These are phyloP conservation scores for Cybosia mesomella DNA, from an alignment of 2,888 invertebrate species.

Conservation along the genomic window DNA sequence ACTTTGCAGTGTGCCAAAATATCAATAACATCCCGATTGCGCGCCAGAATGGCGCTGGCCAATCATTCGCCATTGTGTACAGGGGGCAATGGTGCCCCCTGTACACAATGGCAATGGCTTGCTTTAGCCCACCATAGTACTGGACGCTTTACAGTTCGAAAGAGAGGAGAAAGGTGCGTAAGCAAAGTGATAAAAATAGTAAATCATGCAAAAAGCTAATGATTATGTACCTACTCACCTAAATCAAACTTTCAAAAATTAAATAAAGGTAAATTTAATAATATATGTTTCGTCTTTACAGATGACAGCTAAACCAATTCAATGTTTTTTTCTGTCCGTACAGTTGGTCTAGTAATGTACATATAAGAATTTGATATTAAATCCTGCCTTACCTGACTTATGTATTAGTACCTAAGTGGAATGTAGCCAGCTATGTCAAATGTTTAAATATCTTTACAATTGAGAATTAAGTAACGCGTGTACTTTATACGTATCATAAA, in stretches of 20 bases:
- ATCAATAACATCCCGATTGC: neutral
- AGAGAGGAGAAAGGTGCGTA: no score
- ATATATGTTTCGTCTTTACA: no score
- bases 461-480: slow-evolving; percentile 45
- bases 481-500: slow-evolving; percentile 25
- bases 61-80: no score
- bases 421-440: slow-evolving; percentile 61
- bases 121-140: no score
- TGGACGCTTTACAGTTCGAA: neutral
- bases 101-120: no score
- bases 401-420: slow-evolving; percentile 61
- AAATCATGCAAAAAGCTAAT: no score
- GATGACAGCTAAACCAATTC: no score
- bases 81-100: no score
- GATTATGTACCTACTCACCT: neutral
- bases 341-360: neutral
- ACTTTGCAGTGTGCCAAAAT: no score
- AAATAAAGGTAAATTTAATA: no score
- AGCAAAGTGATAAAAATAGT: no score
- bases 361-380: slow-evolving; percentile 28
- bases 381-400: slow-evolving; percentile 41
- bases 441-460: slow-evolving; percentile 42
- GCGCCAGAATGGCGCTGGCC: no score
- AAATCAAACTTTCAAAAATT: neutral
- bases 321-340: neutral